Evolutionary conservation across 2,888 invertebrate species (phyloP).

Genomic region (Tenthredo distinguenda): DNA sequence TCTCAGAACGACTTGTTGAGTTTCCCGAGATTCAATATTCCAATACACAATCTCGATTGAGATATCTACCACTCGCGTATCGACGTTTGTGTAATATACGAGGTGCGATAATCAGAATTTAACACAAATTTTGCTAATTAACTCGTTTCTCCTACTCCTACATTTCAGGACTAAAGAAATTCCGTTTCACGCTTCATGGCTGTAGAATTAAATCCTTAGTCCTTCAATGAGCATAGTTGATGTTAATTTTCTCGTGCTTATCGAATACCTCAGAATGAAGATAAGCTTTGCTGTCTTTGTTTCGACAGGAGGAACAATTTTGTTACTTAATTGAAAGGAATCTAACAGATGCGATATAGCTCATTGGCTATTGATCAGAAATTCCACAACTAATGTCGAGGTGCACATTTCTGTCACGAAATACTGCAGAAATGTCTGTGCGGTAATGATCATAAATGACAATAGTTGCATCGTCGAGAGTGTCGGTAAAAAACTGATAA

Average conservation of each 20-base stretch:
- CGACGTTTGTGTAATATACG: neutral
- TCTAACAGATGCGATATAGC: neutral
- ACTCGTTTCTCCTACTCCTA: neutral
- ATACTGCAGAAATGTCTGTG: neutral
- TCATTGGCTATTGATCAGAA: neutral
- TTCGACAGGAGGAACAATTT: neutral
- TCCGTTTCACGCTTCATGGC: neutral
- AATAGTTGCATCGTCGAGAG: neutral
- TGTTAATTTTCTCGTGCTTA: neutral
- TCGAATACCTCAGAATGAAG: neutral
- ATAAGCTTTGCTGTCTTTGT: neutral
- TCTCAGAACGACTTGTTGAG: constrained; percentile 37
- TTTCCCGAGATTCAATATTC: constrained; percentile 1
- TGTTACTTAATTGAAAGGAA: neutral
- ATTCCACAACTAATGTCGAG: neutral
- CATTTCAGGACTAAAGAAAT: neutral
- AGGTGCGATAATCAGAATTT: neutral
- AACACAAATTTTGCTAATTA: neutral
- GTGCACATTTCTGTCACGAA: neutral
- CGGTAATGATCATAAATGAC: neutral
- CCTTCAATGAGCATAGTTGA: neutral
- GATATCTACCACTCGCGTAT: neutral
- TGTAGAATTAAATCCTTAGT: neutral
- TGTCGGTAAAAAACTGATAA: neutral
- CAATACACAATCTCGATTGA: constrained; percentile 6